Percentiles rank a stretch among this genome's conserved stretches.
Conservation (phyloP, 1,140 invertebrate genomes). For the Dendrolimus punctatus region DNA sequence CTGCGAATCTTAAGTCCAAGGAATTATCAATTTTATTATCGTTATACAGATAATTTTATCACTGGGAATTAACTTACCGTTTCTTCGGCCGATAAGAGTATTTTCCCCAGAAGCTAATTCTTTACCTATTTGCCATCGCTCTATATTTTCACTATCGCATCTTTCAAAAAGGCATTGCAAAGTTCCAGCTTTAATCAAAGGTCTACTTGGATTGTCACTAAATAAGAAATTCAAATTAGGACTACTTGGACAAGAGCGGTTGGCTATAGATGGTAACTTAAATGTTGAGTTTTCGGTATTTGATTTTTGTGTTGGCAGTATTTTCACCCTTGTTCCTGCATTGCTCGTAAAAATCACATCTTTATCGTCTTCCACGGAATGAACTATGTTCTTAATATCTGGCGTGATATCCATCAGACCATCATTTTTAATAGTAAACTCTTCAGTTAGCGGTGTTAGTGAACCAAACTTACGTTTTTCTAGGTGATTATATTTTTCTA, state of each 20-base stretch:
- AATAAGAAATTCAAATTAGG: constrained; percentile 36
- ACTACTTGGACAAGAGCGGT: constrained; percentile 26
- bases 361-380: constrained; percentile 13
- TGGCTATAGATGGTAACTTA: constrained; percentile 44
- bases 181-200: too few relatives aligned
- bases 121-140: constrained; percentile 34
- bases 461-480: constrained; percentile 22
- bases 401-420: constrained; percentile 34
- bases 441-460: constrained; percentile 50
- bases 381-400: constrained; percentile 11
- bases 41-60: neutral
- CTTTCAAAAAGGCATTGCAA: neutral
- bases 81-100: constrained; percentile 25
- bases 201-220: constrained; percentile 20
- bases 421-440: constrained; percentile 32
- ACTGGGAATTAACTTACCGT: constrained; percentile 24
- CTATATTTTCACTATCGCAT: constrained; percentile 12
- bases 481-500: constrained; percentile 16
- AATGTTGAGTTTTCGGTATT: constrained; percentile 11
- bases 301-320: constrained; percentile 21
- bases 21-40: too few relatives aligned
- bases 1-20: too few relatives aligned
- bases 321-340: constrained; percentile 24
- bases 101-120: constrained; percentile 45
- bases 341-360: constrained; percentile 24